These are phyloP conservation scores for Esox lucius DNA, from an alignment of 2,797 vertebrate species.

Conservation along the genomic window DNA sequence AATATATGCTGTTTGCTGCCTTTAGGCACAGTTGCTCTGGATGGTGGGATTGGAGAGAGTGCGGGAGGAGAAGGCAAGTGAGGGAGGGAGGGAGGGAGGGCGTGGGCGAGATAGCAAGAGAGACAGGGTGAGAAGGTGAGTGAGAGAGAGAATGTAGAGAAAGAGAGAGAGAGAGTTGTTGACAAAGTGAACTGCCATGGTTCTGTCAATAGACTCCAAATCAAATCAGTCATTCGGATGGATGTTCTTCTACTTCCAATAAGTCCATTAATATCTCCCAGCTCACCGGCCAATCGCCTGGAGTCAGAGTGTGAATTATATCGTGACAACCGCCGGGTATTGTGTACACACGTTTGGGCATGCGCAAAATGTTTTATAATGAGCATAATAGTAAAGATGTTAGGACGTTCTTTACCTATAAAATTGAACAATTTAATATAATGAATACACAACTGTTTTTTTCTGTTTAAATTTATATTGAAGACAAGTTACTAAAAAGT, in stretches of 20 bases:
- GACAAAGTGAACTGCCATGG: conserved; percentile 11
- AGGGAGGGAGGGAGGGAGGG: neutral
- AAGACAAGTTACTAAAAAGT: too few relatives aligned
- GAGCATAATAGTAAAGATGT: too few relatives aligned
- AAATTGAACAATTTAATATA: too few relatives aligned
- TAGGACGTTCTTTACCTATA: too few relatives aligned
- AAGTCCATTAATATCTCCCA: neutral
- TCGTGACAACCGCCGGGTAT: too few relatives aligned
- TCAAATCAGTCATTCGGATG: conserved; percentile 4
- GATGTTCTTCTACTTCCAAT: conserved; percentile 8
- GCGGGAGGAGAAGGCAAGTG: neutral
- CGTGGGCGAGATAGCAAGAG: neutral
- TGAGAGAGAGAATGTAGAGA: neutral
- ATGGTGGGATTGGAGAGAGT: neutral
- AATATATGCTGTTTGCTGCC: conserved; percentile 9
- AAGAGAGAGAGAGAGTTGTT: neutral
- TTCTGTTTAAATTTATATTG: too few relatives aligned
- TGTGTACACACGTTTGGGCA: neutral
- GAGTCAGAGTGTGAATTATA: too few relatives aligned
- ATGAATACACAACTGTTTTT: too few relatives aligned
- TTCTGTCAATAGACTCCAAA: conserved; percentile 8
- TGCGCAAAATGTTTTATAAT: too few relatives aligned
- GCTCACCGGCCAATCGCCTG: conserved; percentile 7
- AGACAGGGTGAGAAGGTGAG: neutral
- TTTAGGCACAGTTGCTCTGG: neutral